phyloP scores from a whole-genome alignment of 2,113 vertebrate species.

The Balaeniceps rex region DNA sequence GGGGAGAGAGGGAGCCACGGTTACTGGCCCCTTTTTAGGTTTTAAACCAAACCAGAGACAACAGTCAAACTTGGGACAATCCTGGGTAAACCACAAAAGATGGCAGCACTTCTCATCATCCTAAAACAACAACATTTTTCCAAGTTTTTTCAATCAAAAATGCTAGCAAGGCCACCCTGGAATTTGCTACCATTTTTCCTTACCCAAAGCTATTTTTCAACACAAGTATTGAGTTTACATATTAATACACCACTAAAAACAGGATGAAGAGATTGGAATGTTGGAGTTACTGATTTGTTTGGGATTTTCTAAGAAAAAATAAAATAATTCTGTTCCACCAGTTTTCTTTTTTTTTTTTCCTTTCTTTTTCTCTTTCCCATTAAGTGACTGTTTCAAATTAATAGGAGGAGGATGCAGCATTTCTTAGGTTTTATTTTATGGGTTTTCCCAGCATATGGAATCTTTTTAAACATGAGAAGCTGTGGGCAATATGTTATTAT shows the following conservation, averaged over 20 bases:
- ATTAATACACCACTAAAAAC: conserved; percentile 61
- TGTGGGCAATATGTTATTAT: conserved; percentile 61
- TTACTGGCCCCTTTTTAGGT: conserved; percentile 1
- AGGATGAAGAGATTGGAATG: conserved; percentile 54
- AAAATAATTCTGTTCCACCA: conserved; percentile 5
- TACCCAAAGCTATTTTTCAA: conserved; percentile 61
- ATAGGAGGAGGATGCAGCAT: conserved; percentile 62
- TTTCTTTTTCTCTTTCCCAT: conserved; percentile 8
- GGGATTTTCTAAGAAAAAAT: conserved; percentile 54
- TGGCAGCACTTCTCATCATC: conserved; percentile 52
- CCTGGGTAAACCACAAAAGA: conserved; percentile 57
- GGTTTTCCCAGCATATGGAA: conserved; percentile 64
- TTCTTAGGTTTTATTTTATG: conserved; percentile 58
- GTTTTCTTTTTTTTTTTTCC: not conserved
- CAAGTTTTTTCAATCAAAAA: conserved; percentile 57
- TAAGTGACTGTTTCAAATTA: conserved; percentile 60
- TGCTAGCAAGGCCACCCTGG: conserved; percentile 59
- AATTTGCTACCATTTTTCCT: conserved; percentile 64
- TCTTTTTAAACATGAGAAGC: conserved; percentile 66
- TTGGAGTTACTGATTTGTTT: conserved; percentile 47
- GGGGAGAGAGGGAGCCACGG: not conserved
- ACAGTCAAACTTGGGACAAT: conserved; percentile 47
- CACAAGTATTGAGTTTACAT: conserved; percentile 59
- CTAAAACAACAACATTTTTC: conserved; percentile 56
- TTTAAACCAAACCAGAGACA: conserved; percentile 51